Conservation (phyloP, 1,140 invertebrate genomes). For the Ips typographus region DNA sequence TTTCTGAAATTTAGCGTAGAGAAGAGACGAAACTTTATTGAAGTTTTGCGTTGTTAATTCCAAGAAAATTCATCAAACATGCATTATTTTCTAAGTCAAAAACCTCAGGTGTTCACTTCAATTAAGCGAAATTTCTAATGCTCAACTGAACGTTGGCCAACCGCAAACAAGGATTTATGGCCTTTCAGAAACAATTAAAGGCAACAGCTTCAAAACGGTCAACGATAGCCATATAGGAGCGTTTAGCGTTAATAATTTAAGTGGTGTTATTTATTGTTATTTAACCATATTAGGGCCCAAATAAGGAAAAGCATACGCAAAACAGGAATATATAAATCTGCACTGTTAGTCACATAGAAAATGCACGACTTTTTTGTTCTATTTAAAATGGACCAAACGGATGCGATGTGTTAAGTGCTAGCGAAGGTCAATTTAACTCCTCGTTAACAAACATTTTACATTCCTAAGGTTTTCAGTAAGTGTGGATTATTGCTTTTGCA, state of each 20-base stretch:
- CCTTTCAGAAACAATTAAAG: slow-evolving; percentile 26
- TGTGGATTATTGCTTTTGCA: no score
- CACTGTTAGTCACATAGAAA: slow-evolving; percentile 17
- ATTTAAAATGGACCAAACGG: slow-evolving; percentile 11
- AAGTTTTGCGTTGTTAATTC: no score
- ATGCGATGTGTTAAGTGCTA: slow-evolving; percentile 6
- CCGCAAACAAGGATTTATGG: slow-evolving; percentile 19
- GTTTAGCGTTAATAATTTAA: slow-evolving; percentile 27
- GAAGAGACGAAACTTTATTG: no score
- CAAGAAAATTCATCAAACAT: no score
- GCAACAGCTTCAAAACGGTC: slow-evolving; percentile 1
- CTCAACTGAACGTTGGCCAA: neutral
- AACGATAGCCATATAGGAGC: slow-evolving; percentile 5
- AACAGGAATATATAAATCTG: slow-evolving; percentile 17
- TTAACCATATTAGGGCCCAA: slow-evolving; percentile 24
- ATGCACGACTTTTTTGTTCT: slow-evolving; percentile 18
- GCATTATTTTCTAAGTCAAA: no score
- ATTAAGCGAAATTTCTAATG: slow-evolving; percentile 16
- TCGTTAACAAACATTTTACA: no score
- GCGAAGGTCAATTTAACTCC: neutral
- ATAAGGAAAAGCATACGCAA: slow-evolving; percentile 23
- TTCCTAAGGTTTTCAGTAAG: no score
- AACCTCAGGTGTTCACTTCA: slow-evolving; percentile 8
- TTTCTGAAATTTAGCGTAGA: no score
- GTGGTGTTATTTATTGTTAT: slow-evolving; percentile 30